A percentile compares a stretch with the other conserved stretches of the same genome.
Conservation (phyloP, 2,113 vertebrate species). For the Camelus dromedarius region DNA sequence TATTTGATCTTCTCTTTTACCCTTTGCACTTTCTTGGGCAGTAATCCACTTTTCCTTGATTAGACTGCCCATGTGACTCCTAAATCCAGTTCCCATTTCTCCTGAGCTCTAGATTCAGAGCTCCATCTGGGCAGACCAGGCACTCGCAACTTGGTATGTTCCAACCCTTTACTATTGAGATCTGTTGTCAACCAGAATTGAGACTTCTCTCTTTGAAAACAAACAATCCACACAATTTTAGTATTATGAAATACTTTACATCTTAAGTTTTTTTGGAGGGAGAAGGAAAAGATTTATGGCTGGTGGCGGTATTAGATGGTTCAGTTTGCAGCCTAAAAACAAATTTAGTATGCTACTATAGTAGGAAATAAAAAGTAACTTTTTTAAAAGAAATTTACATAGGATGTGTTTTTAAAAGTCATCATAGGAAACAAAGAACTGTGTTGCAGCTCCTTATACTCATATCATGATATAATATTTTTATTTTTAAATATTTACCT, state of each 20-base stretch:
- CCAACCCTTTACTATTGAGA: background rate
- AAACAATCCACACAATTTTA: background rate
- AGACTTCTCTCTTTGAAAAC: background rate
- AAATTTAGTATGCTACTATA: background rate
- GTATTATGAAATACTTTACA: background rate
- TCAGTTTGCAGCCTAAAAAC: background rate
- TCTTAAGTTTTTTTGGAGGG: background rate
- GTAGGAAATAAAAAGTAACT: background rate
- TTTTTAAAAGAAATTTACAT: background rate
- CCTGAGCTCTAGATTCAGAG: background rate
- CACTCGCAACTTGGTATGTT: background rate
- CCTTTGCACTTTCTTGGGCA: background rate
- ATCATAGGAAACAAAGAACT: background rate
- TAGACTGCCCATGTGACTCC: background rate
- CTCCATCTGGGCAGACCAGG: background rate
- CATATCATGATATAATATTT: background rate
- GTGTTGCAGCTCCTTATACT: background rate
- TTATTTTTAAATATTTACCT: conserved; percentile 18
- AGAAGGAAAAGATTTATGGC: background rate
- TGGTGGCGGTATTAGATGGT: background rate
- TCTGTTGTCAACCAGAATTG: background rate
- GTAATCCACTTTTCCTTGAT: background rate
- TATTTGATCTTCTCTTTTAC: background rate
- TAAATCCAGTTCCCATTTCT: background rate
- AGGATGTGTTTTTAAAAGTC: background rate